Conservation (phyloP, 2,113 vertebrate species). For the Alexandromys fortis region DNA sequence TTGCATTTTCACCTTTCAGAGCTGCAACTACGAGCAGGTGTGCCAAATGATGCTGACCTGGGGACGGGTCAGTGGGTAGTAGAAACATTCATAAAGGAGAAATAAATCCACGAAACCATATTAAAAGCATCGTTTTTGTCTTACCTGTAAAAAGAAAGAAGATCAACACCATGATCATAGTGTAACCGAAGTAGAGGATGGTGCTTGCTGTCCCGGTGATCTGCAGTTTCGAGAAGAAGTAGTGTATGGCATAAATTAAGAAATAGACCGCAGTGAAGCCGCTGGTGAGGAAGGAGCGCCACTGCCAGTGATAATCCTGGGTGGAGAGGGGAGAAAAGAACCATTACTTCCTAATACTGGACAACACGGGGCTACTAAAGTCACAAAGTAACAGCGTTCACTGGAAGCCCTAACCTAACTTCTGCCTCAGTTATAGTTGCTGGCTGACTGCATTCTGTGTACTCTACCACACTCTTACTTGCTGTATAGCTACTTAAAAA, state of each 20-base stretch:
- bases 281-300: constrained; percentile 98
- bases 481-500: neutral
- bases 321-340: neutral
- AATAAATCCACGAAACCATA: neutral
- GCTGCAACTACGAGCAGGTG: too few relatives aligned
- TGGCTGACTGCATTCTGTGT: neutral
- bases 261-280: constrained; percentile 98
- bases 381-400: neutral
- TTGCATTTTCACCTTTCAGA: neutral
- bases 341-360: neutral
- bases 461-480: neutral
- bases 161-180: constrained; percentile 97
- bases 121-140: constrained; percentile 47
- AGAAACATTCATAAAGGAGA: neutral
- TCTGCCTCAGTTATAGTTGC: neutral
- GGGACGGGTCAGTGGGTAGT: neutral
- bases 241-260: constrained; percentile 95
- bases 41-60: neutral
- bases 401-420: neutral
- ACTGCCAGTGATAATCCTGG: constrained; percentile 99
- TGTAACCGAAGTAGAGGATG: constrained; percentile 96
- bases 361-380: neutral
- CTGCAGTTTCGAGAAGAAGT: constrained; percentile 96
- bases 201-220: constrained; percentile 95
- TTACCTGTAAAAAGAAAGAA: constrained; percentile 97